Evolutionary conservation across 2,888 invertebrate species (phyloP).

Genomic region (Clepsis dumicolana): DNA sequence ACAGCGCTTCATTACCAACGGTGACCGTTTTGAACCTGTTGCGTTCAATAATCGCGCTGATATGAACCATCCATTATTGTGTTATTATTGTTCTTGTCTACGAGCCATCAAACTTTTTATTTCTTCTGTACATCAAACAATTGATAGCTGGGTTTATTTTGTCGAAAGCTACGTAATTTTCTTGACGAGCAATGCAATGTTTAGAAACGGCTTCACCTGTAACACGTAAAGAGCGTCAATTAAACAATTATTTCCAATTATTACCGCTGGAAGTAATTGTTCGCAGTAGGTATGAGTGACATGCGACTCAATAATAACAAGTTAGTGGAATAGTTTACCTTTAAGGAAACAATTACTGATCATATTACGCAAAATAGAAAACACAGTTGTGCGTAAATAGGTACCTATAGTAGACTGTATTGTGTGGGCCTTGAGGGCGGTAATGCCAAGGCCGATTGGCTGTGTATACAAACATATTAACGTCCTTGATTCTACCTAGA

Average conservation of each 20-base stretch:
- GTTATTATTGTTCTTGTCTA: conserved; percentile 59
- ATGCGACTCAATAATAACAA: conserved; percentile 56
- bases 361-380: neutral
- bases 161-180: conserved; percentile 59
- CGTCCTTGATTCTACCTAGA: too few relatives aligned
- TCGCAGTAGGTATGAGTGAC: conserved; percentile 57
- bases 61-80: conserved; percentile 59
- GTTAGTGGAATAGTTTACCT: conserved; percentile 61
- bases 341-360: conserved; percentile 53
- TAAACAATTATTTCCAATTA: conserved; percentile 77
- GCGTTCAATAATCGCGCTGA: conserved; percentile 62
- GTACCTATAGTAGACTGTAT: too few relatives aligned
- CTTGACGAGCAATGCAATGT: conserved; percentile 55
- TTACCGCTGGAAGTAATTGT: conserved; percentile 70
- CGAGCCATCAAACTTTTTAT: conserved; percentile 54
- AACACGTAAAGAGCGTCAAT: conserved; percentile 64
- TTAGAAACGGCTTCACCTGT: conserved; percentile 62
- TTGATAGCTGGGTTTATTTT: conserved; percentile 61
- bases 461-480: too few relatives aligned
- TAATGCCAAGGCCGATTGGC: too few relatives aligned
- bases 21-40: conserved; percentile 77
- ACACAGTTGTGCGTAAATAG: conserved; percentile 37
- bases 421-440: too few relatives aligned
- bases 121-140: conserved; percentile 54
- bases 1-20: conserved; percentile 77